Conservation (phyloP, 2,113 vertebrate genomes). For the Eptesicus fuscus region DNA sequence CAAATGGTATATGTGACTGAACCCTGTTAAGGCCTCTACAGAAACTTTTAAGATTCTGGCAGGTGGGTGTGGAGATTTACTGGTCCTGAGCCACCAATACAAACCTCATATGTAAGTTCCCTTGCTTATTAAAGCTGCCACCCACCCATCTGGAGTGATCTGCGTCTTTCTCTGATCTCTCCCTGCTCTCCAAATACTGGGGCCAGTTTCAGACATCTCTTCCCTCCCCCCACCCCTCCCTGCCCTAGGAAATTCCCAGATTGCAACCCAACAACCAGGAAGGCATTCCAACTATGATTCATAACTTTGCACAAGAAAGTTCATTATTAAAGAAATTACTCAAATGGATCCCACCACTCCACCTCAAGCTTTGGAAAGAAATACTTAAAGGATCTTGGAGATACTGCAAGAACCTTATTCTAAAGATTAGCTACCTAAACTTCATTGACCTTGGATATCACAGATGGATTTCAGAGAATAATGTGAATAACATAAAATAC, state of each 20-base stretch:
- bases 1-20: background rate
- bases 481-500: conserved; percentile 11
- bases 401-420: conserved; percentile 1
- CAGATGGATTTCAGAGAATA: conserved; percentile 24
- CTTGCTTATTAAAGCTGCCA: background rate
- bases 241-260: background rate
- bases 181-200: background rate
- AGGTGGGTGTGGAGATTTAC: too few relatives aligned
- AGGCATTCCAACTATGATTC: background rate
- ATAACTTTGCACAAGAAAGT: conserved; percentile 13
- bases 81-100: background rate
- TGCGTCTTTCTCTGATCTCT: background rate
- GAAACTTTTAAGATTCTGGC: too few relatives aligned
- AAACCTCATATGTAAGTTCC: background rate
- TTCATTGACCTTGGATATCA: background rate
- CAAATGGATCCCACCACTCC: background rate
- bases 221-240: accelerated
- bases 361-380: conserved; percentile 26
- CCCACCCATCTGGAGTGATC: background rate
- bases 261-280: background rate
- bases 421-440: background rate
- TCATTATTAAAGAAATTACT: background rate
- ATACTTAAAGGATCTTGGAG: background rate
- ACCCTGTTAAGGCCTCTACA: too few relatives aligned
- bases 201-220: background rate